These are phyloP conservation scores for Ptychobarbus kaznakovi DNA, from an alignment of 2,797 vertebrate genomes.

Conservation along the genomic window DNA sequence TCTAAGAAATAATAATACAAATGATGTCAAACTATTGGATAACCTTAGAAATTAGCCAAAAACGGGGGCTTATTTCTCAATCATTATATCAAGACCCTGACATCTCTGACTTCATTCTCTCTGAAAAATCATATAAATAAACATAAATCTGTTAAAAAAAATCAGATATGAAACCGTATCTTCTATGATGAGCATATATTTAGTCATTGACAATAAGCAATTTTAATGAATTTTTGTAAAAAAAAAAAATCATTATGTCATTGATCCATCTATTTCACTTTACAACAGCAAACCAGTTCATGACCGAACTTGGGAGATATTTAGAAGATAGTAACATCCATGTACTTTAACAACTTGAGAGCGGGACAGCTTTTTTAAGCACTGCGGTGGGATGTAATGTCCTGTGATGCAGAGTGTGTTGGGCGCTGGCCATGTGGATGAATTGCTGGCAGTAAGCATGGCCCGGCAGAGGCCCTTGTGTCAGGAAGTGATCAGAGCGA, in stretches of 20 bases:
- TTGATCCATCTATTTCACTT: neutral
- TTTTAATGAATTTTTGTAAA: neutral
- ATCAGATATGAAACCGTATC: too few relatives aligned
- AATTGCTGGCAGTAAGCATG: constrained; percentile 56
- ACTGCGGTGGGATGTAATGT: constrained; percentile 39
- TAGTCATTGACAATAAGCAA: neutral
- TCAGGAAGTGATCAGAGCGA: constrained; percentile 46
- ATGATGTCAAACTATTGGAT: neutral
- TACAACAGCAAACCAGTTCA: neutral
- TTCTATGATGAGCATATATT: too few relatives aligned
- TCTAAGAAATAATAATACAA: neutral
- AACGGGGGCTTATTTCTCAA: neutral
- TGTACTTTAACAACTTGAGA: neutral
- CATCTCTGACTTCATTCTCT: neutral
- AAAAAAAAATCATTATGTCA: neutral
- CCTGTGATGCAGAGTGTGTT: constrained; percentile 46
- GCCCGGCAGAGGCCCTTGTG: constrained; percentile 50
- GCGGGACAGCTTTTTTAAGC: neutral
- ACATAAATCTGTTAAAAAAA: too few relatives aligned
- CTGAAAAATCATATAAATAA: neutral
- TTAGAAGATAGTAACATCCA: neutral
- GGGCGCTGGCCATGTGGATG: constrained; percentile 45
- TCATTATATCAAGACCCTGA: neutral
- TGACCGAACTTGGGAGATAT: neutral
- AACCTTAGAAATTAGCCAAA: too few relatives aligned